Percentiles rank a stretch among this genome's conserved stretches.
phyloP scores from a whole-genome alignment of 2,797 vertebrate genomes.

The Ctenopoma multispine region DNA sequence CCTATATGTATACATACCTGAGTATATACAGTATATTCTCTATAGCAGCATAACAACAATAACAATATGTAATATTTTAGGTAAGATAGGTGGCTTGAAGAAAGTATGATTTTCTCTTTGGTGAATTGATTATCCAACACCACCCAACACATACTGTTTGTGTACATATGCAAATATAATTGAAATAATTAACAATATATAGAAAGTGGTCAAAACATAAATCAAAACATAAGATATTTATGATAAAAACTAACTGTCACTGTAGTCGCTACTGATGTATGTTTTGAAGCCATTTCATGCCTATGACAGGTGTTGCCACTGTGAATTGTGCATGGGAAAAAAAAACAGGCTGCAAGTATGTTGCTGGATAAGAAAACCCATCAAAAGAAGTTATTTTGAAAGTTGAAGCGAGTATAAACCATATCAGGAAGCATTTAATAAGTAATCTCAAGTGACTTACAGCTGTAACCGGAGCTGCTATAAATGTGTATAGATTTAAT shows the following conservation, averaged over 20 bases:
- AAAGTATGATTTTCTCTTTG: not conserved
- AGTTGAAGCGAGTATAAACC: slow-evolving; percentile 55
- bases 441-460: slow-evolving; percentile 71
- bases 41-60: too few relatives aligned
- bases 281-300: slow-evolving; percentile 10
- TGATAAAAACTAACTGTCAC: not conserved
- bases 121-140: not conserved
- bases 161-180: not conserved
- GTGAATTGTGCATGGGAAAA: slow-evolving; percentile 3
- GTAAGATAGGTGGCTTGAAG: not conserved
- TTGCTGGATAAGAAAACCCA: slow-evolving; percentile 43
- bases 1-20: not conserved
- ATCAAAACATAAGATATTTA: slow-evolving; percentile 1
- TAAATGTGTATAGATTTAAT: slow-evolving; percentile 72
- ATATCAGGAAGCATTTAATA: slow-evolving; percentile 57
- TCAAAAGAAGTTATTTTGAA: slow-evolving; percentile 56
- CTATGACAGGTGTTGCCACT: not conserved
- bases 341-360: slow-evolving; percentile 20
- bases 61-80: not conserved
- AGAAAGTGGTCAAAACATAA: too few relatives aligned
- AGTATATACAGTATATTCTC: too few relatives aligned
- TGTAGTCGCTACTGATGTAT: slow-evolving; percentile 1
- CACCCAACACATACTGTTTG: too few relatives aligned
- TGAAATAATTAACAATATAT: not conserved
- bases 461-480: slow-evolving; percentile 72